A percentile compares a stretch with the other conserved stretches of the same genome.
Evolutionary conservation across 2,797 vertebrate species (phyloP).

Genomic region (Chiloscyllium punctatum): DNA sequence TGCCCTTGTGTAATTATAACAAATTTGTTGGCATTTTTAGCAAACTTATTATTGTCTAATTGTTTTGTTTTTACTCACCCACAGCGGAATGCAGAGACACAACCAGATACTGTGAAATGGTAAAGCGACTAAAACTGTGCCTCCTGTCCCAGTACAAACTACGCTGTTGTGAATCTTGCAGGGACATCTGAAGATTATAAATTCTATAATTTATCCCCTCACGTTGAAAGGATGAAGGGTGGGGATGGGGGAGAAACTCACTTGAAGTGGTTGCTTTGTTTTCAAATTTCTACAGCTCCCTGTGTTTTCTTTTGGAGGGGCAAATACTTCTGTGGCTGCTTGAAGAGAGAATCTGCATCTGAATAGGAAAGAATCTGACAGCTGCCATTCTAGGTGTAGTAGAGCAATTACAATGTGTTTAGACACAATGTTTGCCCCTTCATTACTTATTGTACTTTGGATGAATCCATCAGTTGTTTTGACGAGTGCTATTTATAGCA

Average conservation of each 20-base stretch:
- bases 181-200: constrained; percentile 68
- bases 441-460: not conserved
- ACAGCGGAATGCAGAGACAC: constrained; percentile 84
- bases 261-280: not conserved
- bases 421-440: constrained; percentile 20
- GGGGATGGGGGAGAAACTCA: not conserved
- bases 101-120: constrained; percentile 92
- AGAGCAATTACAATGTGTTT: not conserved
- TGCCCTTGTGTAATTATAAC: not conserved
- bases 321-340: not conserved
- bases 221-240: not conserved
- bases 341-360: not conserved
- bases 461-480: constrained; percentile 6
- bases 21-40: not conserved
- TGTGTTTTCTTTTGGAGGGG: not conserved
- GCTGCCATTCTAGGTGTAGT: not conserved
- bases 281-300: constrained; percentile 10
- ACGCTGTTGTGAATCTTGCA: constrained; percentile 87
- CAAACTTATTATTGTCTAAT: not conserved
- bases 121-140: constrained; percentile 86
- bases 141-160: constrained; percentile 81
- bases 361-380: not conserved
- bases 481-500: not conserved
- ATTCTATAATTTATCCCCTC: not conserved
- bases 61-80: constrained; percentile 37